Evolutionary conservation across 1,140 invertebrate species (phyloP), one percentile per base, ranked within the genome.

Genomic region (Vanessa tameamea): DNA sequence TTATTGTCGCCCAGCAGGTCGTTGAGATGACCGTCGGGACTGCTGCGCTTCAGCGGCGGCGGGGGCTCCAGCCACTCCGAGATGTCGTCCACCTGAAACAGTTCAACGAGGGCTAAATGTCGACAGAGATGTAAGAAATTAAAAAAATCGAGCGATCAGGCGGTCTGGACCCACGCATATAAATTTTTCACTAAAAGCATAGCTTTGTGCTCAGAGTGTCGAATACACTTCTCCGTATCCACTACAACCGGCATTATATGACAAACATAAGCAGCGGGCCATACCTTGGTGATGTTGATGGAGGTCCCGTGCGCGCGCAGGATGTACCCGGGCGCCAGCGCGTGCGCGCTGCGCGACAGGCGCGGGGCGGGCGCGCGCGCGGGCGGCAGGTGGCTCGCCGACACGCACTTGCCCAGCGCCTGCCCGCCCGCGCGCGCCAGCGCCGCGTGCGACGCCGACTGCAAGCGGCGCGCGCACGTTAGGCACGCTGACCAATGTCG

Each of bases 61-160:
- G 88, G 87, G 12, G 88, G 87, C n/a, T 93, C 92, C 50, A 93
- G 80, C 91, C 91, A 93, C 68, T 89, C 80, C 2, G 86, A 87
- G 23, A 93, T 90, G 74, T 93, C 91, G 57, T 93, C 90, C 63
- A 93, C 92, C 86, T 91, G 81, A 1, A 83, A 82, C 1, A 3
- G 12, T 3, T 11, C 23, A 15, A 16, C 15, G 48, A 1, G 26
- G 26, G 1, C 26, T 31, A 31, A 31, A 31, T 31, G 26, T 31
- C 26, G 26, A 31, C 6, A 31, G 26, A 31, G 26, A 31, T 31
- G 6, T 31, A 31, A 31, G 6, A 31, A 31, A 31, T 0, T 31
- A 31, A 31, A 31, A 1, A 31, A 31, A 31, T 6, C 26, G 26
- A 31, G 26, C 20, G 1, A 20, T 20, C 20, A 20, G 0, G 20